Evolutionary conservation across 2,888 invertebrate genomes (phyloP), one percentile per base, ranked within the genome.

Genomic region (Stenoptilia bipunctidactyla): DNA sequence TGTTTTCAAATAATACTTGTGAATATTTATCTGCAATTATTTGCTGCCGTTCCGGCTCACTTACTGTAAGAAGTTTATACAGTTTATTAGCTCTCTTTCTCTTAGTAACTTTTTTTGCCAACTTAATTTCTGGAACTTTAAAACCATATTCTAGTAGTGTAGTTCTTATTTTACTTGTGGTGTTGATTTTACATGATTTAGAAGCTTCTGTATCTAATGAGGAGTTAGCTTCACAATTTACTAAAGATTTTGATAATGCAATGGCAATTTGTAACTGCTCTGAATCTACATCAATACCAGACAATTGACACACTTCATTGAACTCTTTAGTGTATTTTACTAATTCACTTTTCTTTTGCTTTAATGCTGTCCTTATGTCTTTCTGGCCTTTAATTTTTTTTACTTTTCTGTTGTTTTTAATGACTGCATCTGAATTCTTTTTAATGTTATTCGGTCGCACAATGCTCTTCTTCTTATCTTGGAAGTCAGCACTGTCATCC

Each of bases 181-280:
- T 70, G 44, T 70, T 67, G 3, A 5, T 3, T 5, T 3, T 20
- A 8, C 20, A 5, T 5, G 20, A 20, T 50, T 66, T 61, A 1
- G 67, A 48, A 13, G 50, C 58, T 34, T 58, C 41, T n/a, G 55
- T 36, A 2, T 30, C 30, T 12, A 30, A 4, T 30, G 4, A 4
- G 3, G 30, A n/a, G 4, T 30, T n/a, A 4, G 10, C 9, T 20
- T 5, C 4, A 30, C 51, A 47, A n/a, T 40, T 33, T 15, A 52
- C 37, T 43, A 85, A 58, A 0, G 90, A 90, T 56, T 85, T 87
- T 1, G 90, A 90, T 42, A 91, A 59, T 10, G 89, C 89, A 49
- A 91, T 73, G 34, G 90, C 90, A 62, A 91, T 55, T 59, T 90
- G 89, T 45, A 90, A 66, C 49, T 91, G 87, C 51, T 90, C 88